Conservation (phyloP, 2,113 vertebrate genomes). For the Passer montanus region DNA sequence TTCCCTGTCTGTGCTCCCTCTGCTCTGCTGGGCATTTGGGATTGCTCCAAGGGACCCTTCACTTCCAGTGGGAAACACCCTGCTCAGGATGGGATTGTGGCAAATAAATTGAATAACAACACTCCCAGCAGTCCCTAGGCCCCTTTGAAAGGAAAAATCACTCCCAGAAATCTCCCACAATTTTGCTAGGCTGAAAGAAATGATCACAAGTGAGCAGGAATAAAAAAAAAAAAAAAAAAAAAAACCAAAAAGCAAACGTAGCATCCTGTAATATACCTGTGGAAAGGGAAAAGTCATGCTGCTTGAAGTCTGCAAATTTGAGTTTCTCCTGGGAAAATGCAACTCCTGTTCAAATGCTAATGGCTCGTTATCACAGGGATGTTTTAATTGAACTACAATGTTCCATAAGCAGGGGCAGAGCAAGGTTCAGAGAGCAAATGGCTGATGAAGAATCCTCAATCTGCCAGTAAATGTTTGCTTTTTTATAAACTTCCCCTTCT, state of each 20-base stretch:
- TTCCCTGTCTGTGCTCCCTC: neutral
- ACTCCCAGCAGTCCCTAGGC: neutral
- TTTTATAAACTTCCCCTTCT: neutral
- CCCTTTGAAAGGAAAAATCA: neutral
- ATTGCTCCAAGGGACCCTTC: neutral
- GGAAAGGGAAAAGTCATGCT: neutral
- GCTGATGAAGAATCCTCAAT: neutral
- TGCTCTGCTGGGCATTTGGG: neutral
- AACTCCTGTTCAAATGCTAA: conserved; percentile 33
- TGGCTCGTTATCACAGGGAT: neutral
- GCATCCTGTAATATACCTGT: neutral
- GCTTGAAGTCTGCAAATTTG: conserved; percentile 7
- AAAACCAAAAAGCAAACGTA: neutral
- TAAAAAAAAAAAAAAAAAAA: neutral
- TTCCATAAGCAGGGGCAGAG: neutral
- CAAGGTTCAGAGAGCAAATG: conserved; percentile 33
- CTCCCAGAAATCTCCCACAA: neutral
- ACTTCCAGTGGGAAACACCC: neutral
- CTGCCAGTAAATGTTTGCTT: conserved; percentile 6
- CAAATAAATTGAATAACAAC: neutral
- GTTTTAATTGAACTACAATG: conserved; percentile 19
- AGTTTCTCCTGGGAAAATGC: conserved; percentile 2
- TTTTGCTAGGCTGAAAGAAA: neutral
- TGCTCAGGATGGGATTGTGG: neutral
- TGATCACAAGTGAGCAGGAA: neutral